Percentiles rank a stretch among this genome's conserved stretches.
phyloP scores from a whole-genome alignment of 2,113 vertebrate species.

The Mohoua ochrocephala region DNA sequence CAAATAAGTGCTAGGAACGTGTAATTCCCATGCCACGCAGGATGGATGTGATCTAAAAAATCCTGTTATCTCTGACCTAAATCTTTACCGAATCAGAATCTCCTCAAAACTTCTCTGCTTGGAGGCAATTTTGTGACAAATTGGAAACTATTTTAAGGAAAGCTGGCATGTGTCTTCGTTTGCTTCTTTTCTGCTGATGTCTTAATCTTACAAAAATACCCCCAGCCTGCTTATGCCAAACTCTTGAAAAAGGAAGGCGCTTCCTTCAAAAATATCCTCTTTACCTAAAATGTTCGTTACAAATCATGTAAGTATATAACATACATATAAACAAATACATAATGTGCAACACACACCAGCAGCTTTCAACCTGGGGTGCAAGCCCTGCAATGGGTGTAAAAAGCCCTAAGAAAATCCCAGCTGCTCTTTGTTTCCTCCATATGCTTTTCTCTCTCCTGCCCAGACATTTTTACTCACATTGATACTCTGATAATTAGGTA shows the following conservation, averaged over 20 bases:
- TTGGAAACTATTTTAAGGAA: neutral
- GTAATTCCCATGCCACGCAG: neutral
- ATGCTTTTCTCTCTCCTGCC: neutral
- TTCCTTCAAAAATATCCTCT: neutral
- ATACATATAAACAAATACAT: neutral
- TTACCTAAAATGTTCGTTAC: neutral
- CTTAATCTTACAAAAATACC: neutral
- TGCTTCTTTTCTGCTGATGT: neutral
- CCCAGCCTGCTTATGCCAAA: neutral
- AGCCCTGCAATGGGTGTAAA: neutral
- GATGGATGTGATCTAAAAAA: neutral
- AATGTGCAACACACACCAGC: neutral
- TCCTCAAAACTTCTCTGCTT: neutral
- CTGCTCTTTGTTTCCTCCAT: neutral
- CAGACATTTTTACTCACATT: neutral
- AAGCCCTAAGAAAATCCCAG: neutral
- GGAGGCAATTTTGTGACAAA: neutral
- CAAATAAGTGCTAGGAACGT: neutral
- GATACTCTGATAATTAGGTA: neutral
- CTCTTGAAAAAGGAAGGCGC: neutral
- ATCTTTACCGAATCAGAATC: neutral
- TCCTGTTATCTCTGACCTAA: neutral
- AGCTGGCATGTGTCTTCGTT: neutral
- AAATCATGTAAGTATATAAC: neutral
- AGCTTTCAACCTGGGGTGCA: neutral